These are phyloP conservation scores for Caenorhabditis angaria DNA, from an alignment of 2,888 invertebrate species.

Conservation along the genomic window DNA sequence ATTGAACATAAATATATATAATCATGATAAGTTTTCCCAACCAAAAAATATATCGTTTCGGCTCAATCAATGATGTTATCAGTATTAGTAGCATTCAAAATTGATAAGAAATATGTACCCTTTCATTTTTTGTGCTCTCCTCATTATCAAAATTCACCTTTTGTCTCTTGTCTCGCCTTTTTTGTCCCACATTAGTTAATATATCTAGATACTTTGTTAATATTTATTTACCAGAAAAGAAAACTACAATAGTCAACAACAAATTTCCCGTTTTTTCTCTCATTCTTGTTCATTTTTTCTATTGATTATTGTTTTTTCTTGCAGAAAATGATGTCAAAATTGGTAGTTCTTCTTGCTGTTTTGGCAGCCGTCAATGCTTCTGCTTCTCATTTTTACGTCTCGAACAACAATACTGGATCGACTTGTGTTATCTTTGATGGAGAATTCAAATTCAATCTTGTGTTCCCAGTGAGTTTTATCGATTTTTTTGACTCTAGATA, in stretches of 20 bases:
- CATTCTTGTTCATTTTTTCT: not conserved
- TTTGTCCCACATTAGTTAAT: too few species aligned
- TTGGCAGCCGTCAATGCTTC: slow-evolving; percentile 27
- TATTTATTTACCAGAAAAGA: slow-evolving; percentile 4
- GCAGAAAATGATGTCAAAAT: slow-evolving; percentile 1
- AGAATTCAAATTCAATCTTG: slow-evolving; percentile 37
- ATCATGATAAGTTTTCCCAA: not conserved
- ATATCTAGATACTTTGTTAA: not conserved
- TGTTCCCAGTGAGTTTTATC: slow-evolving; percentile 7
- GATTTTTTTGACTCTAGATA: not conserved
- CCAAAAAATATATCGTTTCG: not conserved
- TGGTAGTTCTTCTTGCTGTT: slow-evolving; percentile 15
- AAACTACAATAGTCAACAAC: slow-evolving; percentile 1
- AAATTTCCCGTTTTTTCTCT: not conserved
- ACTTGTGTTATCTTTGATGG: slow-evolving; percentile 59
- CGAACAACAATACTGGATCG: slow-evolving; percentile 25
- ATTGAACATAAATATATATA: not conserved
- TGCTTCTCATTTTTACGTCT: slow-evolving; percentile 39
- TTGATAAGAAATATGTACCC: not conserved
- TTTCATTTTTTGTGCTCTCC: not conserved
- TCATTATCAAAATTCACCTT: not conserved
- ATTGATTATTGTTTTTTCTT: slow-evolving; percentile 7
- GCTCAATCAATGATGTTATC: not conserved
- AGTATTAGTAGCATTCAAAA: not conserved
- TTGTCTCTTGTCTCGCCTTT: not conserved